These are phyloP conservation scores for Pristionchus japonicus DNA, from an alignment of 2,888 invertebrate genomes.

Conservation along the genomic window DNA sequence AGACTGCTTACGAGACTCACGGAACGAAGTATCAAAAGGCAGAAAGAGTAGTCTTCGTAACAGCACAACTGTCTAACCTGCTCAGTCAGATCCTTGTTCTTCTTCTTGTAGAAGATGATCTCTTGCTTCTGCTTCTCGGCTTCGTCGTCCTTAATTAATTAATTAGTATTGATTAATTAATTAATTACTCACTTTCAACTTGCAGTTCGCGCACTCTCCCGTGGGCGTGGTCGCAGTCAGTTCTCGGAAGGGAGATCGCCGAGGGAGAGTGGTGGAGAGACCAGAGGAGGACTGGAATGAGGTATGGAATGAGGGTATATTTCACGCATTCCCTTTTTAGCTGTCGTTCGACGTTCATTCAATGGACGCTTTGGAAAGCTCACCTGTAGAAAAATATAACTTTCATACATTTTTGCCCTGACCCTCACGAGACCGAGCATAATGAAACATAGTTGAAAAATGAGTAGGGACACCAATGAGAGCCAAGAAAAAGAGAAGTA, in stretches of 20 bases:
- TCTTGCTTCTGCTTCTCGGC: slow-evolving; percentile 59
- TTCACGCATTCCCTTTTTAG: background rate
- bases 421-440: no score
- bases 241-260: slow-evolving; percentile 42
- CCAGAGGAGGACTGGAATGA: background rate
- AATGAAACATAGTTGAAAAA: no score
- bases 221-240: background rate
- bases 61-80: slow-evolving; percentile 67
- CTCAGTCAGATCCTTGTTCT: slow-evolving; percentile 73
- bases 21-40: no score
- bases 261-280: slow-evolving; percentile 33
- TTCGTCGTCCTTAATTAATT: slow-evolving; percentile 11
- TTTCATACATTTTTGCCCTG: no score
- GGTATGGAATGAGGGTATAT: no score
- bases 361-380: no score
- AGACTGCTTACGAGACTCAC: no score
- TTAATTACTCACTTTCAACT: slow-evolving; percentile 49
- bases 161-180: background rate
- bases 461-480: no score
- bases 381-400: no score
- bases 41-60: no score
- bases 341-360: no score
- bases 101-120: slow-evolving; percentile 71
- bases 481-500: no score
- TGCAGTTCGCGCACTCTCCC: slow-evolving; percentile 58